These are phyloP conservation scores for Chalcis sispes DNA, from an alignment of 2,888 invertebrate genomes.

Conservation along the genomic window DNA sequence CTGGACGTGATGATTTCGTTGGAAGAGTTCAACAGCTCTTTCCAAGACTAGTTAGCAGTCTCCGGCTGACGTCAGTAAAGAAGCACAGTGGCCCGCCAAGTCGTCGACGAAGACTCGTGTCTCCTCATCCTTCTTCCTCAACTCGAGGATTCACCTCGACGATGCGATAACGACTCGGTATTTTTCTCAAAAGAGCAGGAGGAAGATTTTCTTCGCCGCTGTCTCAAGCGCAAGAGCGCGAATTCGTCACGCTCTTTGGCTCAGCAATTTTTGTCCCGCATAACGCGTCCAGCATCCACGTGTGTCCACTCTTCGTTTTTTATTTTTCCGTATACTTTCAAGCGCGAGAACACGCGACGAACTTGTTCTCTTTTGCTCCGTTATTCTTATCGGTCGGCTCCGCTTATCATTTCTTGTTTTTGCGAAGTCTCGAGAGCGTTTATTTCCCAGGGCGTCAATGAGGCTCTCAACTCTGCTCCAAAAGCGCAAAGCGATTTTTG, in stretches of 20 bases:
- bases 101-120: conserved; percentile 62
- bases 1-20: background rate
- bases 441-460: too few relatives aligned
- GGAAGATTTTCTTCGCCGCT: background rate
- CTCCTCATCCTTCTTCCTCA: conserved; percentile 68
- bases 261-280: conserved; percentile 62
- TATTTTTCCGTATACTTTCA: too few relatives aligned
- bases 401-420: background rate
- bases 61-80: conserved; percentile 70
- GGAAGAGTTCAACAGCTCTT: background rate
- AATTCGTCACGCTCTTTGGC: conserved; percentile 39
- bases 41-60: background rate
- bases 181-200: background rate
- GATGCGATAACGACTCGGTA: too few relatives aligned
- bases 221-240: conserved; percentile 1
- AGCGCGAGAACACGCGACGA: background rate
- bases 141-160: conserved; percentile 48
- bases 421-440: too few relatives aligned
- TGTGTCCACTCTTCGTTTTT: background rate
- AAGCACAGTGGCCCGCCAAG: conserved; percentile 60
- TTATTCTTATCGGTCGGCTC: background rate
- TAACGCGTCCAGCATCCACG: conserved; percentile 47
- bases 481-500: too few relatives aligned
- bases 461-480: too few relatives aligned
- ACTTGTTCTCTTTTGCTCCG: background rate